Base-by-base conservation (phyloP, 2,888 invertebrate species). In the Dichetophora obliterata region DNA sequence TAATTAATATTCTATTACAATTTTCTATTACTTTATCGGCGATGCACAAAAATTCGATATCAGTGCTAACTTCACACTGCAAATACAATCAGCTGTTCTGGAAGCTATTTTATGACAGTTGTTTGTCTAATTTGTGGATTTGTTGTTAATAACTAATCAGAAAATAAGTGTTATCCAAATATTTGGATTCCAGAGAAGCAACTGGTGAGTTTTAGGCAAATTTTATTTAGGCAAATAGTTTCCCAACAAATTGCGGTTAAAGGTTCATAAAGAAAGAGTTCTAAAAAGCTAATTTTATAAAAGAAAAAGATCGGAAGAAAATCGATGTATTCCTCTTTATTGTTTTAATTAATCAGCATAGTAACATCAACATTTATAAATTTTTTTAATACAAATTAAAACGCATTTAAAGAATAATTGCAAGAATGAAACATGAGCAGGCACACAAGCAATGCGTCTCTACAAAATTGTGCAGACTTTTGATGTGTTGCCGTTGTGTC, bases 391-490 rank as follows among this genome's bases (percentile, higher is more conserved):
- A 59, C 14, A 14, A 22, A 24, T 24, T 59, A 11, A 27, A 22
- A 59, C n/a, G n/a, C n/a, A n/a, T 24, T 59, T 63, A 22, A 48
- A 68, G 24, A 68, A 76, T 31, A 77, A 75, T 70, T 77, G 74
- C 75, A 77, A 50, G 52, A 69, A 66, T 69, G 63, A 37, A 69
- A 77, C 52, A 75, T 34, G 31, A 11, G 68, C 68, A 50, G 8
- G n/a, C 4, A 65, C 16, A 69, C 34, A 52, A 48, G 65, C 22
- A n/a, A 8, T 68, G 74, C 81, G 78, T 78, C 19, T 79, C 84
- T 88, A 88, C 83, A 89, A 87, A 84, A 89, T 88, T 73, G 87
- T 86, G 86, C 88, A 89, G 63, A 89, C 86, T 80, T 87, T 87
- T 59, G 88, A 89, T 74, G 87, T 85, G 74, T 86, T 83, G 48